phyloP scores from a whole-genome alignment of 2,113 vertebrate genomes.

The Neotoma lepida region DNA sequence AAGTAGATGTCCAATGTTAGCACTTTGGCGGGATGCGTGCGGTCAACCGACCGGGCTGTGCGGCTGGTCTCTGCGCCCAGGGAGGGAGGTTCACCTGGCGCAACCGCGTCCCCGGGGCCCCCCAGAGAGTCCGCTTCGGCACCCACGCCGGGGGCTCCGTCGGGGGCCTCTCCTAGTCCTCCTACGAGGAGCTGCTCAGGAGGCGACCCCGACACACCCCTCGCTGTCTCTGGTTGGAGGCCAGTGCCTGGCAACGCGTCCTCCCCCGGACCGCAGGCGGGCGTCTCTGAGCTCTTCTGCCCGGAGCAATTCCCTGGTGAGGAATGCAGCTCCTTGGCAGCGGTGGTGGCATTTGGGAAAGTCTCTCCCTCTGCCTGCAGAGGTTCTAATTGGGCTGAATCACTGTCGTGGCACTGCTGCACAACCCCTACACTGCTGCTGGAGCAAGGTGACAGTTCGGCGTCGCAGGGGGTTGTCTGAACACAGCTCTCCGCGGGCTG shows the following conservation, averaged over 20 bases:
- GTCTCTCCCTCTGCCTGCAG: conserved; percentile 73
- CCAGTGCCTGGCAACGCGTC: conserved; percentile 15
- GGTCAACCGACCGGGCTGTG: conserved; percentile 62
- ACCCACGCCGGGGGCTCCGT: neutral
- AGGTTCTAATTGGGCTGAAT: conserved; percentile 77
- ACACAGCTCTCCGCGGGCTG: rapidly evolving
- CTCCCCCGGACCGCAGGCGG: conserved; percentile 33
- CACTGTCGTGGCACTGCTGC: conserved; percentile 51
- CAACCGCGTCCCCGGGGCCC: neutral
- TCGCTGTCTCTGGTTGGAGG: neutral
- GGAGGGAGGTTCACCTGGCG: neutral
- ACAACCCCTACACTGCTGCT: conserved; percentile 74
- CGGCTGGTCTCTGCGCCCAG: conserved; percentile 41
- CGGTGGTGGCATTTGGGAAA: conserved; percentile 73
- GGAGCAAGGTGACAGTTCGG: conserved; percentile 77
- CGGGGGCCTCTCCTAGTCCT: neutral
- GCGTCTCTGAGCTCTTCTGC: conserved; percentile 62
- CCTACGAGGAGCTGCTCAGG: neutral
- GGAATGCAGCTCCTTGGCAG: conserved; percentile 76
- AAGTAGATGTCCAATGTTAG: conserved; percentile 88
- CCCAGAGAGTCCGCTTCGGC: neutral
- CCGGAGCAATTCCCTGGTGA: conserved; percentile 53
- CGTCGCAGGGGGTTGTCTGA: conserved; percentile 73
- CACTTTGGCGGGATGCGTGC: conserved; percentile 78
- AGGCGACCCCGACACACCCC: conserved; percentile 12